Conservation (phyloP, 1,140 invertebrate species). For the Limonius californicus region DNA sequence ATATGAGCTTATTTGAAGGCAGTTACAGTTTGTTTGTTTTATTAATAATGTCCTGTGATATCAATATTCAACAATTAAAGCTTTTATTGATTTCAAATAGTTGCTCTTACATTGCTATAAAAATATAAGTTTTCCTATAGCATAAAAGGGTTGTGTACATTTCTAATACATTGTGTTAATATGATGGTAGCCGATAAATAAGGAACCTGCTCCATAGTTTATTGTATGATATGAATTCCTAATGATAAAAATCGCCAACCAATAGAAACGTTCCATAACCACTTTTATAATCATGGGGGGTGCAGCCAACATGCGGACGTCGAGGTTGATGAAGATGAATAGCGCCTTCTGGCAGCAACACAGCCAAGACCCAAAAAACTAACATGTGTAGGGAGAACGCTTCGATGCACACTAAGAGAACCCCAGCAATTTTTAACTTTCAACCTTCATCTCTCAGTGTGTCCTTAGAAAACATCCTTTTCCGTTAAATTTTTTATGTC, state of each 20-base stretch:
- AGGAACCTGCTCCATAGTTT: too few species aligned
- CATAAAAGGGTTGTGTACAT: too few species aligned
- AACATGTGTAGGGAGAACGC: slow-evolving; percentile 28
- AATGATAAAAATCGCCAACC: background rate
- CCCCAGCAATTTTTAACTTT: slow-evolving; percentile 27
- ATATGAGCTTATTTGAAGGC: too few species aligned
- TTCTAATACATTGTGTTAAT: too few species aligned
- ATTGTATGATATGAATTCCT: background rate
- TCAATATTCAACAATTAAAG: too few species aligned
- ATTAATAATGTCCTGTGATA: too few species aligned
- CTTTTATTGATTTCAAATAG: too few species aligned
- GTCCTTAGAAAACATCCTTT: slow-evolving; percentile 14
- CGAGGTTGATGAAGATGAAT: slow-evolving; percentile 28
- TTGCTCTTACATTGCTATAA: too few species aligned
- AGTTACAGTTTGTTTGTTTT: too few species aligned
- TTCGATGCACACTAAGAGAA: slow-evolving; percentile 15
- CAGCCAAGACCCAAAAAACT: slow-evolving; percentile 23
- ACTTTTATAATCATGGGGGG: slow-evolving; percentile 10
- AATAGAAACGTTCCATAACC: background rate
- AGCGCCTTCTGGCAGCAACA: slow-evolving; percentile 23
- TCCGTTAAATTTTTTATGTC: slow-evolving; percentile 14
- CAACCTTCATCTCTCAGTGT: slow-evolving; percentile 9
- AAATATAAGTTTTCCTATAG: too few species aligned
- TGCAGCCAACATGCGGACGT: slow-evolving; percentile 23
- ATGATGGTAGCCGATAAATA: too few species aligned